These are phyloP conservation scores for Rhincodon typus DNA, from an alignment of 2,797 vertebrate genomes.

Conservation along the genomic window DNA sequence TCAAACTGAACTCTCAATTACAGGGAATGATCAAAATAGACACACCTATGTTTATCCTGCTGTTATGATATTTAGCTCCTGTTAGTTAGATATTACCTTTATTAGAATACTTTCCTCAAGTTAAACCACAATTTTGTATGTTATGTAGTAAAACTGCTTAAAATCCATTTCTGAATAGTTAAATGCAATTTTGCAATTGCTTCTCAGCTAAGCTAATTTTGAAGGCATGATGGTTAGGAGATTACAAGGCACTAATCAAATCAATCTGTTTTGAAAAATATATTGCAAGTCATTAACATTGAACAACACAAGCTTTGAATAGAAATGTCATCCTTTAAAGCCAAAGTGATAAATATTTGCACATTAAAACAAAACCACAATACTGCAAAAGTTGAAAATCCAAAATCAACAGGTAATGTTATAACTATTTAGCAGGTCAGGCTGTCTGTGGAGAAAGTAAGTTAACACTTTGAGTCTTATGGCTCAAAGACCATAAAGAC, in stretches of 20 bases:
- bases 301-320: background rate
- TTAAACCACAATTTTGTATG: background rate
- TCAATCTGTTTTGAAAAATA: background rate
- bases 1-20: background rate
- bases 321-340: background rate
- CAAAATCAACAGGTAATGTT: background rate
- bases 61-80: background rate
- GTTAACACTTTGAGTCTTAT: background rate
- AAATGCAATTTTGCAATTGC: background rate
- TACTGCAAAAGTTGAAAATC: background rate
- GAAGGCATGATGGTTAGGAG: background rate
- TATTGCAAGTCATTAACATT: background rate
- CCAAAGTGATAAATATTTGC: background rate
- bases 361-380: background rate
- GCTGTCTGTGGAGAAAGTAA: background rate
- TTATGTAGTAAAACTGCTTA: background rate
- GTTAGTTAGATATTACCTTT: background rate
- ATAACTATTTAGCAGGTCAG: background rate
- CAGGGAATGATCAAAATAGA: background rate
- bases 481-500: too few species aligned
- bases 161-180: background rate
- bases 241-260: background rate
- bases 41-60: background rate
- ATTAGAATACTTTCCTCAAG: background rate
- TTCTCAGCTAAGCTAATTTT: too few species aligned